Evolutionary conservation across 2,113 vertebrate species (phyloP).

Genomic region (Mugil cephalus): DNA sequence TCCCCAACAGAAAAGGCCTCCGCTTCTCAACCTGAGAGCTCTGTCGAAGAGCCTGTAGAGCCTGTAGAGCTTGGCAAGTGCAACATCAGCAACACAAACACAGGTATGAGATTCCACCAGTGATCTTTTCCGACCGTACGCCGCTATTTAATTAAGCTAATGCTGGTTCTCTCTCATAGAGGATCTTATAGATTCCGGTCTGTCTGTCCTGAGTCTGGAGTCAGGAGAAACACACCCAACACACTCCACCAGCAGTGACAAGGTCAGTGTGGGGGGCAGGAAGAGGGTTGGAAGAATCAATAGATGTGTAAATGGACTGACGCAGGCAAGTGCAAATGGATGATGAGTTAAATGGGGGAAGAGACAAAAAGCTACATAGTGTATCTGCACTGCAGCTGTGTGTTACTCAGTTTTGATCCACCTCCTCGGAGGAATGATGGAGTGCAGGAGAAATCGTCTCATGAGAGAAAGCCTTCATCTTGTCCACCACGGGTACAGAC

Average conservation of each 20-base stretch:
- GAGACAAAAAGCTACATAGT: not conserved
- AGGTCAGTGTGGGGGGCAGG: slow-evolving; percentile 73
- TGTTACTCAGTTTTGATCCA: slow-evolving; percentile 39
- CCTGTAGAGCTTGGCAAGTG: slow-evolving; percentile 69
- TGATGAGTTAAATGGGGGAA: slow-evolving; percentile 53
- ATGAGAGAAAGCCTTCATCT: slow-evolving; percentile 45
- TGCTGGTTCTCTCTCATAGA: slow-evolving; percentile 66
- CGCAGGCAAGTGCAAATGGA: slow-evolving; percentile 60
- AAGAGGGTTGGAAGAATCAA: slow-evolving; percentile 25
- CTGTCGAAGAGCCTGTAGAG: slow-evolving; percentile 22
- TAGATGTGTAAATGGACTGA: slow-evolving; percentile 54
- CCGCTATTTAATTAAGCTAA: not conserved
- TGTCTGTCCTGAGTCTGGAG: slow-evolving; percentile 80
- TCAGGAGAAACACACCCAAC: slow-evolving; percentile 74
- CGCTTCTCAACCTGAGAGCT: slow-evolving; percentile 44
- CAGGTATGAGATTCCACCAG: slow-evolving; percentile 64
- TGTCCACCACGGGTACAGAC: slow-evolving; percentile 25
- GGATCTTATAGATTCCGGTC: slow-evolving; percentile 77
- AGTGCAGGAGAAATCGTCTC: slow-evolving; percentile 44
- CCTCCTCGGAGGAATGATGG: slow-evolving; percentile 31
- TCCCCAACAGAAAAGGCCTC: slow-evolving; percentile 44
- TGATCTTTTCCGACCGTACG: not conserved
- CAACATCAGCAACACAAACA: slow-evolving; percentile 72
- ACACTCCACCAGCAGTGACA: slow-evolving; percentile 79
- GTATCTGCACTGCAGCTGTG: slow-evolving; percentile 58